Evolutionary conservation across 2,797 vertebrate species (phyloP), one percentile per base, ranked within the genome.

Genomic region (Eospalax fontanierii): DNA sequence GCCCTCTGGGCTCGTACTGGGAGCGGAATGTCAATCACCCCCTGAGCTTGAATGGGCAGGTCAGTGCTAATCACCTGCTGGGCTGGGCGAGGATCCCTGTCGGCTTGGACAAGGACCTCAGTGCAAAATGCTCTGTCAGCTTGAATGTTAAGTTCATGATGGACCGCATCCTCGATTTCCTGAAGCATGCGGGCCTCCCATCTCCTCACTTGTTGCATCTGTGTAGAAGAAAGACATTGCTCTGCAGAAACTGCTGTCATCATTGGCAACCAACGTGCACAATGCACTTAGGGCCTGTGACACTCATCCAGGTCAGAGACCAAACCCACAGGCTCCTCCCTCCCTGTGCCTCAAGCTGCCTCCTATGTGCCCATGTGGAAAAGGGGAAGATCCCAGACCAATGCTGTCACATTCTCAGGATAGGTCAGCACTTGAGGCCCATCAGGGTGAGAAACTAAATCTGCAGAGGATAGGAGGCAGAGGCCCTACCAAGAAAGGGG

Each of bases 161-260:
- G 78, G 1, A 83, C 89, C 1, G 97, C 97, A 14, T 95, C 97
- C 81, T 98, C 96, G 0, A 97, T 96, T 82, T 80, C 86, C 79
- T 16, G 85, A 12, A 98, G 96, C 82, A 78, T 71, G 2, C 28
- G 73, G 38, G n/a, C 35, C 40, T 98, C 97, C 97, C 97, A 98
- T 33, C 86, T 89, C 57, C 68, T 70, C 68, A 96, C 68, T 0
- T 57, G 87, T 40, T 91, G 54, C 46, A 26, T 87, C 97, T 98
- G 94, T 28, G 54, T 8, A 66, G 71, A 24, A 70, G 30, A 80
- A 9, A 54, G 14, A 19, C 21, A 28, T 22, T 4, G 1, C 1
- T 2, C n/a, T 50, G 7, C 7, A 59, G 83, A 21, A 50, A 30
- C 19, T 10, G 61, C 6, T 4, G 1, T 22, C 21, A 68, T 46